A percentile compares a stretch with the other conserved stretches of the same genome.
Conservation (phyloP, 2,797 vertebrate species). For the Xerus rutilus region DNA sequence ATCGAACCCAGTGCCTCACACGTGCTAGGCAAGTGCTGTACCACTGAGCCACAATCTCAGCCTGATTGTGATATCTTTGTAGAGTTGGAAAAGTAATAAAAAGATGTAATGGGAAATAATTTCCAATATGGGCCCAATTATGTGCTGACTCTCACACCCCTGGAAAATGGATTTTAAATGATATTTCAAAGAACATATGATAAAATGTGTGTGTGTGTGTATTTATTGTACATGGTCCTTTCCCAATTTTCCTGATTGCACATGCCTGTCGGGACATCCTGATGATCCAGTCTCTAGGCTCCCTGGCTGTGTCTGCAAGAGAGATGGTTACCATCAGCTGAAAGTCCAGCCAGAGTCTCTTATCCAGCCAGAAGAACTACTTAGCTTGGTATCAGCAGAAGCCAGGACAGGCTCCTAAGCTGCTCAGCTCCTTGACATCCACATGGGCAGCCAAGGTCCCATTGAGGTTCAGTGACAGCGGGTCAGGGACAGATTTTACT, state of each 20-base stretch:
- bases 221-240: neutral
- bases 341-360: slow-evolving; percentile 4
- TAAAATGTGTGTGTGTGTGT: too few species aligned
- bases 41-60: too few species aligned
- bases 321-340: neutral
- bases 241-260: neutral
- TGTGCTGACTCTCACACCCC: neutral
- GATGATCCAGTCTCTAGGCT: neutral
- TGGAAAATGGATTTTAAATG: too few species aligned
- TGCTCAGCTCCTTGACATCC: neutral
- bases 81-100: neutral
- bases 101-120: neutral
- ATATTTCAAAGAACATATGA: too few species aligned
- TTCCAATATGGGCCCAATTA: neutral
- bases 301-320: neutral
- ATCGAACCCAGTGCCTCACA: too few species aligned
- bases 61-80: too few species aligned
- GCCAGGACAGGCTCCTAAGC: slow-evolving; percentile 28
- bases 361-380: fast-evolving
- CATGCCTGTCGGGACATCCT: neutral
- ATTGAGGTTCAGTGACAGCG: neutral
- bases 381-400: slow-evolving; percentile 60
- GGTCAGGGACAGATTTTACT: neutral
- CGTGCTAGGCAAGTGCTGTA: too few species aligned
- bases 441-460: fast-evolving